A percentile compares a stretch with the other conserved stretches of the same genome.
phyloP scores from a whole-genome alignment of 2,888 invertebrate species.

The Caenorhabditis sp. region DNA sequence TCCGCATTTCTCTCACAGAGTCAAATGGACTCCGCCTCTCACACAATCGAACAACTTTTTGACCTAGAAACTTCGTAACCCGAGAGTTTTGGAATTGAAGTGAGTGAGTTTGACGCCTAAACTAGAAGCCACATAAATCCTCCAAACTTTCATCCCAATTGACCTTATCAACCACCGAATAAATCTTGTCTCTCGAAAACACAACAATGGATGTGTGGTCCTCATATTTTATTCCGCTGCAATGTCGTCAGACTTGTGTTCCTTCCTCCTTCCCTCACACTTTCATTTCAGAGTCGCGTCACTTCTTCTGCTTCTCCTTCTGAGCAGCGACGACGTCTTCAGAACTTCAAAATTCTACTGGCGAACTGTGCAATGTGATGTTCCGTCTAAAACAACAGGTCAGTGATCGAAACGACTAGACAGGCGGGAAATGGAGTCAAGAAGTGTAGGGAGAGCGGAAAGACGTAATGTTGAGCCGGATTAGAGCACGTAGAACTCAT shows the following conservation, averaged over 20 bases:
- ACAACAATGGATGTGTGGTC: neutral
- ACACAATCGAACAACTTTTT: neutral
- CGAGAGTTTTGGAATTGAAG: conserved; percentile 10
- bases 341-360: too few relatives aligned
- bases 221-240: conserved; percentile 31
- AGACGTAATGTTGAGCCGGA: too few relatives aligned
- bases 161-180: conserved; percentile 34
- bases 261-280: conserved; percentile 17
- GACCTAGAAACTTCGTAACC: conserved; percentile 8
- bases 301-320: too few relatives aligned
- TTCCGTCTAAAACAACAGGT: too few relatives aligned
- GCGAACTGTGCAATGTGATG: too few relatives aligned
- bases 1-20: neutral
- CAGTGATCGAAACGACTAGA: too few relatives aligned
- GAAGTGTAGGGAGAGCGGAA: too few relatives aligned
- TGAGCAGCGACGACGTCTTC: too few relatives aligned
- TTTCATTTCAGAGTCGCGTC: conserved; percentile 15
- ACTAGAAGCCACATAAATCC: conserved; percentile 36
- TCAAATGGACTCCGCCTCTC: neutral
- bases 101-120: neutral
- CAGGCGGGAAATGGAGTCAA: too few relatives aligned
- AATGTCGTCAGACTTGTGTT: conserved; percentile 41
- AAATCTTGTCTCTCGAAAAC: conserved; percentile 11
- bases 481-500: too few relatives aligned
- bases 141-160: neutral